Base-by-base conservation (phyloP, 2,888 invertebrate genomes). In the Patella ulyssiponensis region DNA sequence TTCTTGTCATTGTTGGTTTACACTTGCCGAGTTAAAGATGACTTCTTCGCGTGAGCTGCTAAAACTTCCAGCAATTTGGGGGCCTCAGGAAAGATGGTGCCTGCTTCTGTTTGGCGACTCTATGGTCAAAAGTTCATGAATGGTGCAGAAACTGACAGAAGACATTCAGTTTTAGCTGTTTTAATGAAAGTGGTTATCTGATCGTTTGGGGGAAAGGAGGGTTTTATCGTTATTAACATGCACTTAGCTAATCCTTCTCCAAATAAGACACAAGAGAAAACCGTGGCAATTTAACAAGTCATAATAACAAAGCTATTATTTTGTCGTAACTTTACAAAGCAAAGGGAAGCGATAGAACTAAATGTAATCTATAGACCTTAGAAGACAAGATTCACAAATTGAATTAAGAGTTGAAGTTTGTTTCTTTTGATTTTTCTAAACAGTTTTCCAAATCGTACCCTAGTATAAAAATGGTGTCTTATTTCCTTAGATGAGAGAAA, bases 21-120 rank as follows among this genome's bases (percentile, higher is more conserved):
- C 81, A 79, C 81, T 74, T 74, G 27, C 58, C 70, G 58, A 17
- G 76, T 70, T 74, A 81, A 53, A 74, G 76, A 81, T 81, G 81
- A 33, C 70, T 27, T 54, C 52, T 56, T 81, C 27, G 81, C 81
- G 81, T 81, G 81, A 64, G 33, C 14, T 64, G 12, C 20, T 64
- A 11, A 23, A 12, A 64, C 23, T 23, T 20, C 15, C 64, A 64
- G 20, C 64, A 64, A 64, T 64, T 64, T 64, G 20, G 64, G 64
- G 20, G 64, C 20, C 20, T 23, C 20, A 23, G 23, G 64, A 64
- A 64, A 64, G 64, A 64, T 64, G 12, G 64, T 64, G 20, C 23
- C 64, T 64, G 23, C 20, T 23, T 20, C 20, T 23, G 23, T 20
- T 23, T 64, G 64, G 64, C 64, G 64, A 64, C 64, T 64, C 23